phyloP scores from a whole-genome alignment of 2,113 vertebrate species.

The Vidua macroura region DNA sequence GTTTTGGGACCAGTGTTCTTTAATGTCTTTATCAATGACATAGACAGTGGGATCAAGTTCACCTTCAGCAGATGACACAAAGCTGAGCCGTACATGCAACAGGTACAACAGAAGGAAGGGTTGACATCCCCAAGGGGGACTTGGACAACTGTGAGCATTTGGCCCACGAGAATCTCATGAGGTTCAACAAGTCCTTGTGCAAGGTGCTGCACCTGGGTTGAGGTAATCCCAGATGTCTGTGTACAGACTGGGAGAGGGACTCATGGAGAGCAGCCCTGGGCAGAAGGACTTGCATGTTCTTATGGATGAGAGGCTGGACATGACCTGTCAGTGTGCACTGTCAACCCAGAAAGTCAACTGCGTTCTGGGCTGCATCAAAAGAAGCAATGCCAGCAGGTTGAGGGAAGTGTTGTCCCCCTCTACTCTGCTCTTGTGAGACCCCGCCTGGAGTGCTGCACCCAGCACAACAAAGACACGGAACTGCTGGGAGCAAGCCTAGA shows the following conservation, averaged over 20 bases:
- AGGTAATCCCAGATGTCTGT: neutral
- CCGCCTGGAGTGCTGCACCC: neutral
- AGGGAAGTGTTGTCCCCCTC: neutral
- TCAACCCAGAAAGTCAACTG: neutral
- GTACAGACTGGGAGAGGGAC: neutral
- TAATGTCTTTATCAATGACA: neutral
- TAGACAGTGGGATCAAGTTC: neutral
- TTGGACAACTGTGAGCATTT: too few relatives aligned
- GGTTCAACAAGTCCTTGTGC: neutral
- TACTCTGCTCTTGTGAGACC: neutral
- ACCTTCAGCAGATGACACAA: neutral
- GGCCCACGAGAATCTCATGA: rapidly evolving
- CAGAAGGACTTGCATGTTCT: neutral
- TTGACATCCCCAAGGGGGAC: neutral
- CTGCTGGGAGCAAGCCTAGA: neutral
- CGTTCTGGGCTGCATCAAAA: neutral
- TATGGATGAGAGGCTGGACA: neutral
- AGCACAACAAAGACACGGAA: neutral
- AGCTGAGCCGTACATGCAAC: neutral
- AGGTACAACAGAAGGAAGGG: neutral
- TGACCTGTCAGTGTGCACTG: neutral
- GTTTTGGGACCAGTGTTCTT: neutral
- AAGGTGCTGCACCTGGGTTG: neutral
- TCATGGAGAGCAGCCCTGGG: neutral
- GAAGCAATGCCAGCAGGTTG: rapidly evolving